Base-by-base conservation (phyloP, 2,797 vertebrate species). In the Sebastes vulpes region DNA sequence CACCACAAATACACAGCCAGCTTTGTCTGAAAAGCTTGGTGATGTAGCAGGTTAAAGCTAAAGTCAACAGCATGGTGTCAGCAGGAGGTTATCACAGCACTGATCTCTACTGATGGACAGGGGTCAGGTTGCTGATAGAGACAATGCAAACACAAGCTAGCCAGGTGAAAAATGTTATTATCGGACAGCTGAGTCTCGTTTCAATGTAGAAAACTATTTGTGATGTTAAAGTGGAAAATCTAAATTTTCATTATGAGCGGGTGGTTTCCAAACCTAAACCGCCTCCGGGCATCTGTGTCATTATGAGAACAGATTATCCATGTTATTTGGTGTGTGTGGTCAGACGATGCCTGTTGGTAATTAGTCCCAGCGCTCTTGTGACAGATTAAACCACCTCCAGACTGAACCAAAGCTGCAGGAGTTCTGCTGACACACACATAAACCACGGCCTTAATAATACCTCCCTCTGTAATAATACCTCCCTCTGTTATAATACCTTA, bases 341-440 rank as follows among this genome's bases (percentile, higher is more conserved):
- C 64, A 86, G 76, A 89, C 88, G 85, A 82, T 87, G 82, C 75
- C 81, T 88, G 83, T 38, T 86, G 71, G 61, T 88, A 88, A 94
- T 93, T 91, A 91, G 84, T 70, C 65, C 60, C 60, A 69, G 83
- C 21, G 23, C 72, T 80, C 83, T 81, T 79, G 84, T 85, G 86
- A 88, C 80, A 86, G 90, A 93, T 87, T 92, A 92, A 87, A 84
- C 88, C 77, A 86, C 87, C 79, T 83, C 81, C 89, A 84, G 80
- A 85, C 75, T 83, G 61, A 50, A 72, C 42, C 69, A 67, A 90
- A 87, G 86, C 91, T 87, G 77, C 81, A 77, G 83, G 71, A 77
- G 48, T 77, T 85, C 80, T 90, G 90, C 87, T 93, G 91, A 92
- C 71, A 12, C 74, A 12, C 74, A 83, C 58, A 73, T 65, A 84